Conservation (phyloP, 2,113 vertebrate species). For the Arothron firmamentum region DNA sequence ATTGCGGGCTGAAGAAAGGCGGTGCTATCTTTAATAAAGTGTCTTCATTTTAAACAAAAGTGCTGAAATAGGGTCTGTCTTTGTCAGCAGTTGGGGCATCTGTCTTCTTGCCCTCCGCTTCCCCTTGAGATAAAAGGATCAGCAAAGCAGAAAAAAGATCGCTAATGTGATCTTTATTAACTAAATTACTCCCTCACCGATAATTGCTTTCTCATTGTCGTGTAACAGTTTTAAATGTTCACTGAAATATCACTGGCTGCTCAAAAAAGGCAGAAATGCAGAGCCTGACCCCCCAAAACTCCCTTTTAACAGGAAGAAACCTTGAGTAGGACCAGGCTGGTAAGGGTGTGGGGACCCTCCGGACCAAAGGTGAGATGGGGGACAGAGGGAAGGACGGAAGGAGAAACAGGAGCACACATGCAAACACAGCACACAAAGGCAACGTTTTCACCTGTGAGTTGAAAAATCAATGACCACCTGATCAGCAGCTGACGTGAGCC, state of each 20-base stretch:
- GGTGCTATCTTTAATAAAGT: conserved; percentile 56
- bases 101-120: conserved; percentile 50
- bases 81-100: conserved; percentile 69
- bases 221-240: conserved; percentile 50
- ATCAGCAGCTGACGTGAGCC: no score
- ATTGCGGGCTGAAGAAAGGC: conserved; percentile 38
- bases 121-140: conserved; percentile 67
- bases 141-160: conserved; percentile 61
- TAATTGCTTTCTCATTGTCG: conserved; percentile 69
- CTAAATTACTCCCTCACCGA: conserved; percentile 60
- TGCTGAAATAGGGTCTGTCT: conserved; percentile 63
- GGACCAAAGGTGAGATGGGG: no score
- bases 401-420: no score
- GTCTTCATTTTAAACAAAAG: conserved; percentile 48
- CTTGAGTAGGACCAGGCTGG: no score
- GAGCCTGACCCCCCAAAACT: no score
- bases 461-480: no score
- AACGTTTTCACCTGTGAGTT: no score
- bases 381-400: no score
- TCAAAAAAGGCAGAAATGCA: no score
- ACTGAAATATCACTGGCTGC: conserved; percentile 44
- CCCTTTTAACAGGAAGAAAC: no score
- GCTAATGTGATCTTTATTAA: conserved; percentile 71
- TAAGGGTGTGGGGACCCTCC: no score
- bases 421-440: no score